Evolutionary conservation across 2,113 vertebrate genomes (phyloP), one percentile per base, ranked within the genome.

Genomic region (Dissostichus mawsoni): DNA sequence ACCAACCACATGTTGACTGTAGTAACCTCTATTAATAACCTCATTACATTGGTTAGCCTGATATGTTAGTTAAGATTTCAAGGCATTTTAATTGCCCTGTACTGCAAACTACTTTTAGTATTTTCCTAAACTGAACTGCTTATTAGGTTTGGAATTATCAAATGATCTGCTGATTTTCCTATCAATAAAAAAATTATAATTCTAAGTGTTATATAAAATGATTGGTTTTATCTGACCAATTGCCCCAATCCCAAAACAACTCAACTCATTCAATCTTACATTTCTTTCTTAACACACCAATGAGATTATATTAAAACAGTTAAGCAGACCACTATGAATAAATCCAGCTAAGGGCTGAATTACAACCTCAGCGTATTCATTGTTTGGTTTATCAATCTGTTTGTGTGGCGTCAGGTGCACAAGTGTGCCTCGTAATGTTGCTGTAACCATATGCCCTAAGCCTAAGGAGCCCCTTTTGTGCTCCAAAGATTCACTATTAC

Each of bases 371-470:
- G 23, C 73, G 29, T 80, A 59, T 68, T 81, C 73, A 87, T 87
- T 88, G 73, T 69, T 29, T 62, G 33, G 57, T 66, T 70, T 56
- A 74, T 80, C 78, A 74, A 87, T 84, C 50, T 79, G 33, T 29
- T 50, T 29, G 61, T 62, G 71, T 72, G 61, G 81, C 86, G 76
- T 93, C 92, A 91, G 93, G 89, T 92, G 92, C 84, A 78, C 2
- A 11, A 87, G 79, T 81, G 77, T 53, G 33, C 51, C 78, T 63
- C 69, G 82, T 59, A 84, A 74, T 86, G 84, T 85, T 17, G 48
- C 80, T 47, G 62, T 29, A 84, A 83, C 87, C 89, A 90, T 88
- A 88, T 78, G 84, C 74, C 77, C 76, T 5, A 14, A 51, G 83
- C 74, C 55, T 74, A 78, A 88, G 79, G 74, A 82, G 67, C 61